Evolutionary conservation across 2,113 vertebrate genomes (phyloP).

Genomic region (Oxyura jamaicensis): DNA sequence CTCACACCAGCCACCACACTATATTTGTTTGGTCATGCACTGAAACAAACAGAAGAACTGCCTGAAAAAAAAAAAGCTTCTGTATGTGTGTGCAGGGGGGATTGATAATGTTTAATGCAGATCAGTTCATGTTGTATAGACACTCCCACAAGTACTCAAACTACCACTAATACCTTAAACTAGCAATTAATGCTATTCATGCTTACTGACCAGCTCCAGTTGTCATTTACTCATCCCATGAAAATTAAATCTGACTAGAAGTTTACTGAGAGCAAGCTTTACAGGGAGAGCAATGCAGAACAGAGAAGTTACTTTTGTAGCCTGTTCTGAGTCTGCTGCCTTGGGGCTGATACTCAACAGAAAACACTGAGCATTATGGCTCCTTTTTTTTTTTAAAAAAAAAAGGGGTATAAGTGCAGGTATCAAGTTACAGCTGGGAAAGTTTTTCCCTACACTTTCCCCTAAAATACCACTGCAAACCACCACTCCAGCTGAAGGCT

Average conservation of each 20-base stretch:
- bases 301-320: not conserved
- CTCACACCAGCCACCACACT: not conserved
- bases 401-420: not conserved
- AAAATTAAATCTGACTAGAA: accelerated
- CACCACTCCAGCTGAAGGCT: not conserved
- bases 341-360: not conserved
- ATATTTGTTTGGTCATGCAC: accelerated
- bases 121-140: not conserved
- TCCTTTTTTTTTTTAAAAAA: not conserved
- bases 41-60: not conserved
- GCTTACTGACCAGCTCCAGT: not conserved
- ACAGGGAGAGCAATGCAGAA: not conserved
- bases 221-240: not conserved
- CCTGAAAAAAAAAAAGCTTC: not conserved
- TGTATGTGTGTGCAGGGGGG: not conserved
- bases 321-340: not conserved
- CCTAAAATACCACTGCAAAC: not conserved
- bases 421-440: not conserved
- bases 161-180: not conserved
- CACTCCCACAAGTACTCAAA: not conserved
- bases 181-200: not conserved
- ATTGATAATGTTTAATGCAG: not conserved
- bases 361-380: accelerated
- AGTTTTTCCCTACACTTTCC: not conserved
- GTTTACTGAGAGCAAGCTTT: not conserved